These are phyloP conservation scores for Telmatochromis sp. DNA, from an alignment of 2,113 vertebrate species.

Conservation along the genomic window DNA sequence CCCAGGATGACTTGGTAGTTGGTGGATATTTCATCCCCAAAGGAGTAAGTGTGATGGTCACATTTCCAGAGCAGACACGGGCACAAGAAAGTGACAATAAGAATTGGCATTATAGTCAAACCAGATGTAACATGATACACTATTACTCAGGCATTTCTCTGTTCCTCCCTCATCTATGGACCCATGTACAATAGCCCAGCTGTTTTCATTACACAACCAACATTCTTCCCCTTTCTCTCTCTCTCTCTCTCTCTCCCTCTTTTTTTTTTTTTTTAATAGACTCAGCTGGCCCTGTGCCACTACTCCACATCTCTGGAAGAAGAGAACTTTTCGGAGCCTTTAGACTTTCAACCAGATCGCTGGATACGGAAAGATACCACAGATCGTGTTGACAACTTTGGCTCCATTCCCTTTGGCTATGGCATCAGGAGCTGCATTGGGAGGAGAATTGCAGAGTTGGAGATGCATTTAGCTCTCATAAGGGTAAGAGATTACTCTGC, in stretches of 20 bases:
- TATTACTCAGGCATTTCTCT: constrained; percentile 34
- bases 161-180: neutral
- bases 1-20: constrained; percentile 84
- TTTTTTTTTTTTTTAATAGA: constrained; percentile 56
- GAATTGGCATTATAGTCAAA: neutral
- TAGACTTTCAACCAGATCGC: constrained; percentile 79
- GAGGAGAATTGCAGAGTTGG: constrained; percentile 84
- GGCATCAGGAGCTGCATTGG: constrained; percentile 89
- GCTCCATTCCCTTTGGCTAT: constrained; percentile 89
- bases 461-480: constrained; percentile 83
- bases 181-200: constrained; percentile 10
- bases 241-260: neutral
- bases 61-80: neutral
- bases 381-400: constrained; percentile 86
- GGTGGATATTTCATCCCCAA: constrained; percentile 90
- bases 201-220: constrained; percentile 14
- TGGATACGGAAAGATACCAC: constrained; percentile 81
- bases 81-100: neutral
- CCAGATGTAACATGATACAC: constrained; percentile 29
- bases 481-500: constrained; percentile 66
- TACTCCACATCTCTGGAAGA: constrained; percentile 84
- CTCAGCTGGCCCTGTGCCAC: constrained; percentile 89
- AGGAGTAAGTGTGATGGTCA: constrained; percentile 75
- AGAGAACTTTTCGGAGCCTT: constrained; percentile 73
- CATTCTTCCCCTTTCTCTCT: neutral